A percentile compares a stretch with the other conserved stretches of the same genome.
phyloP scores from a whole-genome alignment of 2,113 vertebrate species.

The Microtus montanus region DNA sequence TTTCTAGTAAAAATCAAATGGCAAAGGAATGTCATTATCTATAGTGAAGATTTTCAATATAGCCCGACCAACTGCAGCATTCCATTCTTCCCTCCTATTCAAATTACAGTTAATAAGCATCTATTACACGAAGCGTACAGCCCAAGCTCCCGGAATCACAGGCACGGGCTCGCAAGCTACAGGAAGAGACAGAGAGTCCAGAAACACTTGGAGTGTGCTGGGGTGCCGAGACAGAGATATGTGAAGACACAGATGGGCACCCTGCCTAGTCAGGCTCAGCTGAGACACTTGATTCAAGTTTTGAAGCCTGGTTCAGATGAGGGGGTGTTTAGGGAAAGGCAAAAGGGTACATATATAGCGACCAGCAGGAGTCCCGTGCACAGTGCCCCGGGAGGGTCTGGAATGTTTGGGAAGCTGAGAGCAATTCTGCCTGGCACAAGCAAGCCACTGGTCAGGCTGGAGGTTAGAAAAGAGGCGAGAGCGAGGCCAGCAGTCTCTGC shows the following conservation, averaged over 20 bases:
- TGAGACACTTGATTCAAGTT: background rate
- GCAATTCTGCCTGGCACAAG: background rate
- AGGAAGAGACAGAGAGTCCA: background rate
- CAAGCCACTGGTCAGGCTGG: background rate
- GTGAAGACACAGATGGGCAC: background rate
- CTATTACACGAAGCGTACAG: background rate
- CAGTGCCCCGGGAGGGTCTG: background rate
- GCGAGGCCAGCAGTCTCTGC: background rate
- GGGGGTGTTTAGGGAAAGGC: background rate
- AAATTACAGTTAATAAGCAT: slow-evolving; percentile 48
- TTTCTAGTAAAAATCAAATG: slow-evolving; percentile 59
- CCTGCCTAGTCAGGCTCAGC: background rate
- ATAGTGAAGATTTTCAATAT: slow-evolving; percentile 45
- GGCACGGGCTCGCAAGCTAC: background rate
- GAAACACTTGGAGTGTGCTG: background rate
- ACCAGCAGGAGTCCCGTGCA: background rate
- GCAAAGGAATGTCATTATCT: slow-evolving; percentile 54
- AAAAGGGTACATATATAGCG: background rate
- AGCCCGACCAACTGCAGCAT: background rate
- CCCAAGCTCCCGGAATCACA: background rate
- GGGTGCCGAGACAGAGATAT: background rate
- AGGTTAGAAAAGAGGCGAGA: background rate
- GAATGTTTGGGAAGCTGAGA: background rate
- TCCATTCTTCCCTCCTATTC: slow-evolving; percentile 14
- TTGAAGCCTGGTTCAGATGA: background rate